phyloP scores from a whole-genome alignment of 2,113 vertebrate genomes.

The Brachyhypopomus gauderio region DNA sequence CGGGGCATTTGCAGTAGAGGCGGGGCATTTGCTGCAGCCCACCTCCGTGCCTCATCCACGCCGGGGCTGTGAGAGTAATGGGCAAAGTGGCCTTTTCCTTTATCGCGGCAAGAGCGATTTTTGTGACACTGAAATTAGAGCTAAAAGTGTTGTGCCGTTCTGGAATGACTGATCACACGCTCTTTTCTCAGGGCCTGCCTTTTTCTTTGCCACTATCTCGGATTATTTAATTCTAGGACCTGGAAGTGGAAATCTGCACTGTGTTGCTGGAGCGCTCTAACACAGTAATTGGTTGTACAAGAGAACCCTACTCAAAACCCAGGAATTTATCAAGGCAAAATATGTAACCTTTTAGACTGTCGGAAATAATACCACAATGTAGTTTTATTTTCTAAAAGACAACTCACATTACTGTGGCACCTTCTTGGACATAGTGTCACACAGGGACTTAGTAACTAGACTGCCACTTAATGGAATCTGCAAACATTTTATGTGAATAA shows the following conservation, averaged over 20 bases:
- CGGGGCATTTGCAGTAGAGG: conserved; percentile 10
- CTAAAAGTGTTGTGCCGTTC: conserved; percentile 54
- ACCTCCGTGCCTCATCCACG: conserved; percentile 6
- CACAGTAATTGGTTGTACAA: conserved; percentile 65
- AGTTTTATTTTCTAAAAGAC: conserved; percentile 13
- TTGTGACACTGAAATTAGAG: conserved; percentile 49
- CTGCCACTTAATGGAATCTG: neutral
- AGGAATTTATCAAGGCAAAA: conserved; percentile 61
- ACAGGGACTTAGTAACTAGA: neutral
- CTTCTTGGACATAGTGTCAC: conserved; percentile 3
- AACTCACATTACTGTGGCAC: conserved; percentile 25
- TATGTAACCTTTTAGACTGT: conserved; percentile 22
- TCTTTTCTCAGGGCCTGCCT: conserved; percentile 52
- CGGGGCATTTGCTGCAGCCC: conserved; percentile 19
- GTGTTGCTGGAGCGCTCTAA: conserved; percentile 60
- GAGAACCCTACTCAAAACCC: conserved; percentile 57
- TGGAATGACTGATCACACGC: conserved; percentile 65
- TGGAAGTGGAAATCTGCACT: conserved; percentile 60
- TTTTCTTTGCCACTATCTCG: conserved; percentile 27
- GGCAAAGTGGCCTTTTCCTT: conserved; percentile 49
- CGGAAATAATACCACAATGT: conserved; percentile 18
- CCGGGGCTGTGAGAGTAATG: conserved; percentile 27
- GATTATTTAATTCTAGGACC: conserved; percentile 63
- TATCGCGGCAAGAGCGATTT: neutral
- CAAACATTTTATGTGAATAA: too few species aligned